Conservation (phyloP, 2,888 invertebrate species). For the Brenthis daphne region DNA sequence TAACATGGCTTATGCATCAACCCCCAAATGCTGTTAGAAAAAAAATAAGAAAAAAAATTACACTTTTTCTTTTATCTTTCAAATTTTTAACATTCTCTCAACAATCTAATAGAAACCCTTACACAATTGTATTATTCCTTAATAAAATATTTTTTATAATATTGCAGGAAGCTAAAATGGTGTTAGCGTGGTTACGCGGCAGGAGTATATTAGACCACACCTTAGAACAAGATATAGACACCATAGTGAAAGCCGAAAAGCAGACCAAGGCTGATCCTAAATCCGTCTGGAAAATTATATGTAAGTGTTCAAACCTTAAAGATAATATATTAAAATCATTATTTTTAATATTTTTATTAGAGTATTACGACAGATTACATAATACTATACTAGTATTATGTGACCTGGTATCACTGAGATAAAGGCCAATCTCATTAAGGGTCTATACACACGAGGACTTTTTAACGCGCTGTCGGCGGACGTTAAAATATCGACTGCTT, state of each 20-base stretch:
- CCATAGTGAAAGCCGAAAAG: slow-evolving; percentile 63
- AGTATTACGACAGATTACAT: too few relatives aligned
- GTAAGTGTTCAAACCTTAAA: slow-evolving; percentile 50
- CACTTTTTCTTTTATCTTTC: too few relatives aligned
- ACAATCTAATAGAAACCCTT: neutral
- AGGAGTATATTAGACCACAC: slow-evolving; percentile 54
- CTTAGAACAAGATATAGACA: slow-evolving; percentile 64
- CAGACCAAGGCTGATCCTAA: slow-evolving; percentile 64
- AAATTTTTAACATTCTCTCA: too few relatives aligned
- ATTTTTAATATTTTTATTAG: neutral
- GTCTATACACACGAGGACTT: too few relatives aligned
- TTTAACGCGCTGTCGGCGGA: too few relatives aligned
- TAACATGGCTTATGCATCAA: too few relatives aligned
- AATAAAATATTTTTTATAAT: neutral
- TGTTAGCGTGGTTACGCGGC: slow-evolving; percentile 71
- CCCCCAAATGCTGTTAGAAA: too few relatives aligned
- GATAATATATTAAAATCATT: neutral
- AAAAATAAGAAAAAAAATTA: too few relatives aligned
- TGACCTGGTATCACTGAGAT: too few relatives aligned
- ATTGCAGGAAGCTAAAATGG: slow-evolving; percentile 67
- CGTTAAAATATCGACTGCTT: too few relatives aligned
- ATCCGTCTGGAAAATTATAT: slow-evolving; percentile 66
- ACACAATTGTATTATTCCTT: neutral
- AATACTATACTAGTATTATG: too few relatives aligned
- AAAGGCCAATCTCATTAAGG: too few relatives aligned